Conservation (phyloP, 2,113 vertebrate genomes). For the Ariopsis seemanni region DNA sequence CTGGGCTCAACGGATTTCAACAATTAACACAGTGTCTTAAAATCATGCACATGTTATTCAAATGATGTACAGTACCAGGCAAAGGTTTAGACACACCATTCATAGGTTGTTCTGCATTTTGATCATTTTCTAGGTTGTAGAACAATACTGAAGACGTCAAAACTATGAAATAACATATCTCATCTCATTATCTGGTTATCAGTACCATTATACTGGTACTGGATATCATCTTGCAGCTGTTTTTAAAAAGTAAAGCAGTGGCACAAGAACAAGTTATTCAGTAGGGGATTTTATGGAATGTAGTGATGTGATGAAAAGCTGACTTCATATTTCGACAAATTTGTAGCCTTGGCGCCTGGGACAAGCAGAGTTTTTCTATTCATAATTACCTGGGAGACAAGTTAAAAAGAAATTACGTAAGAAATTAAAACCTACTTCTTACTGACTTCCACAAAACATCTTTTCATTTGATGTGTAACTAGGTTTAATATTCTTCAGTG, state of each 20-base stretch:
- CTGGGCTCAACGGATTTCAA: neutral
- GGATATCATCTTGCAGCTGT: neutral
- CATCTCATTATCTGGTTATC: too few species aligned
- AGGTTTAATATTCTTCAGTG: neutral
- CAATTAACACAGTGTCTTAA: neutral
- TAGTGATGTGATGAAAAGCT: neutral
- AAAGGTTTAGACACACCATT: too few species aligned
- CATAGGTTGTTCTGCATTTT: too few species aligned
- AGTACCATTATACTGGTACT: too few species aligned
- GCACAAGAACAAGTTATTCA: neutral
- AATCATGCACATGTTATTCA: neutral
- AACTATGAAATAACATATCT: too few species aligned
- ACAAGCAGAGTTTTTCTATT: neutral
- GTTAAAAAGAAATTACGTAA: neutral
- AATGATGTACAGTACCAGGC: neutral
- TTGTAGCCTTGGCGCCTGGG: neutral
- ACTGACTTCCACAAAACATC: neutral
- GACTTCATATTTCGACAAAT: neutral
- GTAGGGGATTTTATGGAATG: too few species aligned
- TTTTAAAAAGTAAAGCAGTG: neutral
- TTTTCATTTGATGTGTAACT: neutral
- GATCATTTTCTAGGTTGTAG: too few species aligned
- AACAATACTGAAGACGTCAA: too few species aligned
- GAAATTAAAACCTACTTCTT: neutral
- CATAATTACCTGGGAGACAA: neutral